phyloP scores from a whole-genome alignment of 2,888 invertebrate species.

The Sesamia inferens region DNA sequence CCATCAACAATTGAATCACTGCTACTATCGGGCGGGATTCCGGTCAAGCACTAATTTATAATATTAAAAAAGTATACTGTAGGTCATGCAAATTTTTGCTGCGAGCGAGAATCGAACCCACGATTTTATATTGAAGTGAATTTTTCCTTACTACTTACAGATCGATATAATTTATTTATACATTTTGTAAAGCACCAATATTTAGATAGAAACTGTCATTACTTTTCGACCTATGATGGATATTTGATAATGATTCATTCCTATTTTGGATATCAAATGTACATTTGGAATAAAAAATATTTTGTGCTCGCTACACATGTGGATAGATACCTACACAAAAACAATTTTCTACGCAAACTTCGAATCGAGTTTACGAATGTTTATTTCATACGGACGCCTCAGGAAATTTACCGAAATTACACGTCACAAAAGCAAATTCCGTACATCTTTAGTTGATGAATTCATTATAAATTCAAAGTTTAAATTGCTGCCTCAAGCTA shows the following conservation, averaged over 20 bases:
- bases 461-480: slow-evolving; percentile 84
- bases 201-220: slow-evolving; percentile 44
- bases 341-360: slow-evolving; percentile 56
- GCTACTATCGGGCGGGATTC: no score
- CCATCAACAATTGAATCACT: no score
- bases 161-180: slow-evolving; percentile 34
- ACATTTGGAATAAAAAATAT: slow-evolving; percentile 4
- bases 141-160: slow-evolving; percentile 9
- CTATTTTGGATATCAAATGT: slow-evolving; percentile 15
- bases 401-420: slow-evolving; percentile 72
- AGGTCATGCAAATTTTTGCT: no score
- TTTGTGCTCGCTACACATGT: neutral
- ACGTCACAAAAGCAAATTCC: slow-evolving; percentile 72
- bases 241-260: slow-evolving; percentile 31
- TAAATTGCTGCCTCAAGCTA: slow-evolving; percentile 81
- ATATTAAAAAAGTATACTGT: no score
- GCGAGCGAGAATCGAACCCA: no score
- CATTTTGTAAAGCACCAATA: slow-evolving; percentile 24
- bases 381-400: slow-evolving; percentile 68
- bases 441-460: slow-evolving; percentile 78
- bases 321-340: slow-evolving; percentile 25
- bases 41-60: no score
- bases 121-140: slow-evolving; percentile 31
- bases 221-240: slow-evolving; percentile 38
- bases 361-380: slow-evolving; percentile 64